These are phyloP conservation scores for Galerucella pusilla DNA, from an alignment of 2,888 invertebrate species.

Conservation along the genomic window DNA sequence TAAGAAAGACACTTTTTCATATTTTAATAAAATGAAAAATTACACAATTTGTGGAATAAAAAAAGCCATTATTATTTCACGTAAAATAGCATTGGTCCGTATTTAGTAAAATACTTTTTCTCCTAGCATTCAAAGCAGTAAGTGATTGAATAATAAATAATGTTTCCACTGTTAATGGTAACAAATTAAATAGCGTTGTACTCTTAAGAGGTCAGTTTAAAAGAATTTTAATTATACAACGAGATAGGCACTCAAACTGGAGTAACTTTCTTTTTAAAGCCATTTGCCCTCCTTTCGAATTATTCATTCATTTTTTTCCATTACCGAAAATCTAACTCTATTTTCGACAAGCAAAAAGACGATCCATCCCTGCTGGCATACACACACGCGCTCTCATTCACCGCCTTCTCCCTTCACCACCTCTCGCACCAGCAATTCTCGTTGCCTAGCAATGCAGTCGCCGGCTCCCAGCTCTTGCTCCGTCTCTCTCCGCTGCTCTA, in stretches of 20 bases:
- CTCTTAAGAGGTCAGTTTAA: neutral
- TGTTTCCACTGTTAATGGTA: too few species aligned
- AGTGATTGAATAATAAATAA: too few species aligned
- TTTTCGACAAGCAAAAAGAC: slow-evolving; percentile 2
- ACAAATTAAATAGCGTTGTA: neutral
- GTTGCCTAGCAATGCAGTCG: slow-evolving; percentile 45
- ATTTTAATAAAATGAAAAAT: too few species aligned
- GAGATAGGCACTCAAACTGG: neutral
- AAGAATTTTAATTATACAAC: neutral
- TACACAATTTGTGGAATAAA: too few species aligned
- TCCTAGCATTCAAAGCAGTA: too few species aligned
- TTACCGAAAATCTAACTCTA: neutral
- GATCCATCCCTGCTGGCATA: slow-evolving; percentile 52
- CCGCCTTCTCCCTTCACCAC: slow-evolving; percentile 42
- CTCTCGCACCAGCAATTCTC: slow-evolving; percentile 22
- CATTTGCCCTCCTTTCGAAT: neutral
- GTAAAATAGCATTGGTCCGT: too few species aligned
- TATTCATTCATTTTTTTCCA: neutral
- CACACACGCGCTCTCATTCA: slow-evolving; percentile 53
- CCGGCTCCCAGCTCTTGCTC: slow-evolving; percentile 42
- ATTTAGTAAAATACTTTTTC: too few species aligned
- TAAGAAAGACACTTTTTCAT: too few species aligned
- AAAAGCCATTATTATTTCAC: too few species aligned
- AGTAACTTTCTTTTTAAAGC: neutral
- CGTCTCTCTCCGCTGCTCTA: slow-evolving; percentile 22